Conservation (phyloP, 2,797 vertebrate species). For the Tinamus major region DNA sequence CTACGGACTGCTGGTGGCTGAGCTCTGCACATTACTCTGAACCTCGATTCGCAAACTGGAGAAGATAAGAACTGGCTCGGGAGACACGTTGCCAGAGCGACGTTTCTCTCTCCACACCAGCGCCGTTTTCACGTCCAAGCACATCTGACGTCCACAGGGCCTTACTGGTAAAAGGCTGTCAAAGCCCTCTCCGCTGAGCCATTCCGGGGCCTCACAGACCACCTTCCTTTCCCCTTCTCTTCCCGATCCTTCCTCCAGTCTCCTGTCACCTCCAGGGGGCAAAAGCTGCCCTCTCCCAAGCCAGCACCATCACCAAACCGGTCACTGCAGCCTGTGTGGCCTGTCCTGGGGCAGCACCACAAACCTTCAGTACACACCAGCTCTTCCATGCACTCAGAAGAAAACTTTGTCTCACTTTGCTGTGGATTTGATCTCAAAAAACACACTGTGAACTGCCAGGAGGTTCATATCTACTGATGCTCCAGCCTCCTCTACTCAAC, state of each 20-base stretch:
- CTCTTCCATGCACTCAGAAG: not conserved
- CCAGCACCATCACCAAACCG: not conserved
- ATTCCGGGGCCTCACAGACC: not conserved
- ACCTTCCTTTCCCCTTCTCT: not conserved
- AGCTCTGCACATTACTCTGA: not conserved
- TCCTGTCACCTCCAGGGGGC: not conserved
- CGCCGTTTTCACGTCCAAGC: not conserved
- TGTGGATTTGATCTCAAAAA: not conserved
- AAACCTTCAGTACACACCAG: not conserved
- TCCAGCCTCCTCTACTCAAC: not conserved
- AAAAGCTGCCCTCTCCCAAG: not conserved
- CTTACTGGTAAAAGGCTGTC: rapidly evolving
- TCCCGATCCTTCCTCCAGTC: not conserved
- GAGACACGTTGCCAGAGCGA: not conserved
- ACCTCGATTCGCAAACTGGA: not conserved
- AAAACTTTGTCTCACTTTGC: too few species aligned
- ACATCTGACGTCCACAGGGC: rapidly evolving
- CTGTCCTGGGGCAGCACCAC: rapidly evolving
- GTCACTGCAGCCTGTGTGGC: not conserved
- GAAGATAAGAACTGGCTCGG: not conserved
- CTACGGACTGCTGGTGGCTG: not conserved
- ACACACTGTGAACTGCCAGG: not conserved
- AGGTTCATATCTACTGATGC: not conserved
- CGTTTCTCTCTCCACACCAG: rapidly evolving
- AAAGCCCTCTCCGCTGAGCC: rapidly evolving